Evolutionary conservation across 2,113 vertebrate genomes (phyloP).

Genomic region (Scomber japonicus): DNA sequence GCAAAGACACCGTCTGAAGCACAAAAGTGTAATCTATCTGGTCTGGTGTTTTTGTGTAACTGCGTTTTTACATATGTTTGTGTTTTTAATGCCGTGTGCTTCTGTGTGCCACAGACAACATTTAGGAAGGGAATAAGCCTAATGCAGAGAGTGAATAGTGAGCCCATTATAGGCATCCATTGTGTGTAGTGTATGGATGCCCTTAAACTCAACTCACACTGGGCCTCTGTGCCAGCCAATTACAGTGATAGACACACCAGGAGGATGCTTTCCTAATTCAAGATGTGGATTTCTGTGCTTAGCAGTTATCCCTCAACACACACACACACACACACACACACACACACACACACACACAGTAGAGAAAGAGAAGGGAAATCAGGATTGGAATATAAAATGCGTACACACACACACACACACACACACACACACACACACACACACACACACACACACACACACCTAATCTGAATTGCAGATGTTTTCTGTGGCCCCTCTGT

Average conservation of each 20-base stretch:
- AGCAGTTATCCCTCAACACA: conserved; percentile 18
- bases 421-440: conserved; percentile 24
- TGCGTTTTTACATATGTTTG: background rate
- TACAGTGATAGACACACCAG: conserved; percentile 48
- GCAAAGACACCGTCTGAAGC: conserved; percentile 42
- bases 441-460: conserved; percentile 30
- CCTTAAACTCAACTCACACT: conserved; percentile 68
- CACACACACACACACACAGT: background rate
- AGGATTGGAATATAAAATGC: conserved; percentile 3
- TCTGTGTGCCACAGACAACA: conserved; percentile 13
- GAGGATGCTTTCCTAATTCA: conserved; percentile 13
- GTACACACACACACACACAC: conserved; percentile 22
- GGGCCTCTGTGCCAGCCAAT: conserved; percentile 54
- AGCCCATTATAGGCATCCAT: conserved; percentile 43
- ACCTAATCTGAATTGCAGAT: conserved; percentile 75
- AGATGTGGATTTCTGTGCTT: conserved; percentile 24
- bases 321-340: conserved; percentile 3
- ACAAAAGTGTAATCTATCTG: conserved; percentile 38
- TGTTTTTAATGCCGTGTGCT: conserved; percentile 8
- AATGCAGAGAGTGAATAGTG: conserved; percentile 28
- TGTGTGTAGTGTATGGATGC: conserved; percentile 37
- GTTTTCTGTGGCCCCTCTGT: conserved; percentile 57
- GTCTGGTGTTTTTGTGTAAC: conserved; percentile 28
- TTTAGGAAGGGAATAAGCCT: conserved; percentile 42
- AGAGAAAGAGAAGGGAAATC: background rate